Base-by-base conservation (phyloP, 2,888 invertebrate genomes). In the Masnerella sp. region DNA sequence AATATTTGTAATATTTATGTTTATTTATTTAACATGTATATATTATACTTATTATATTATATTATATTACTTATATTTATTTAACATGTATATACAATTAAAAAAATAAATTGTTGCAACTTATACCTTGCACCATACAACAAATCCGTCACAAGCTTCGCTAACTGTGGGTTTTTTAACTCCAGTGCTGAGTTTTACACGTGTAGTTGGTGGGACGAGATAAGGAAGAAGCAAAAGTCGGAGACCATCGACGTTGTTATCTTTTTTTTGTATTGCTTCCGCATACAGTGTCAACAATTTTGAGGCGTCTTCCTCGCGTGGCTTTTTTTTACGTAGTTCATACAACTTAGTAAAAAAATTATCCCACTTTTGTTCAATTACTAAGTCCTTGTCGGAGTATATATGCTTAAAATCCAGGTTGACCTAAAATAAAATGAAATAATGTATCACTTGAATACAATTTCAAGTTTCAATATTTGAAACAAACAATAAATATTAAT, bases 41-140 rank as follows among this genome's bases (percentile, higher is more conserved):
- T n/a, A n/a, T n/a, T n/a, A n/a, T n/a, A n/a, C n/a, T n/a, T n/a
- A n/a, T n/a, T n/a, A n/a, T n/a, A n/a, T n/a, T n/a, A n/a, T n/a
- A n/a, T n/a, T n/a, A n/a, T n/a, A n/a, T n/a, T n/a, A n/a, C n/a
- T n/a, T n/a, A n/a, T n/a, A n/a, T n/a, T n/a, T n/a, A n/a, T n/a
- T n/a, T n/a, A n/a, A n/a, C n/a, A n/a, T n/a, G n/a, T n/a, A n/a
- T n/a, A n/a, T n/a, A n/a, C n/a, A n/a, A n/a, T n/a, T n/a, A n/a
- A n/a, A n/a, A n/a, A n/a, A n/a, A n/a, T n/a, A n/a, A n/a, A n/a
- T n/a, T n/a, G n/a, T n/a, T n/a, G n/a, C n/a, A n/a, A n/a, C n/a
- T n/a, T 4, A 18, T 32, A 70, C 70, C 56, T 70, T 70, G 18
- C 49, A 47, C 17, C 42, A 70, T 7, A 62, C 20, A 9, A 51